Evolutionary conservation across 2,888 invertebrate species (phyloP).

Genomic region (Phaonia tiefii): DNA sequence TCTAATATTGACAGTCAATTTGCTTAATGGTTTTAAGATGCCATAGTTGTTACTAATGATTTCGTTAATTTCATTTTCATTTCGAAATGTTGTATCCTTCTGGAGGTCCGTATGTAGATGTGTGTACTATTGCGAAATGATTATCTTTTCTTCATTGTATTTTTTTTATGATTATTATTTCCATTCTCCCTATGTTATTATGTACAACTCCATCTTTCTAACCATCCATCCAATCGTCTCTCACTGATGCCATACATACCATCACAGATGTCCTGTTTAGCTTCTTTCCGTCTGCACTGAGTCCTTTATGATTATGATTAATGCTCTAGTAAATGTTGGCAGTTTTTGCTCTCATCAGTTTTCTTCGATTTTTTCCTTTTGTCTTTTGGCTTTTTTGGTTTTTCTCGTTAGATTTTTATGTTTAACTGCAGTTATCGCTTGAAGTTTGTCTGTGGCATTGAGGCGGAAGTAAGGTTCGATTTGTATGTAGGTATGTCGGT

Average conservation of each 20-base stretch:
- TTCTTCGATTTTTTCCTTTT: slow-evolving; percentile 17
- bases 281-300: slow-evolving; percentile 42
- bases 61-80: slow-evolving; percentile 43
- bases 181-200: slow-evolving; percentile 42
- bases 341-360: slow-evolving; percentile 33
- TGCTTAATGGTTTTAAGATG: neutral
- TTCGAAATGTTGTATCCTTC: slow-evolving; percentile 11
- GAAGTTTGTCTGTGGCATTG: slow-evolving; percentile 53
- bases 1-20: neutral
- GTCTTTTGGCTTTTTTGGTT: slow-evolving; percentile 31
- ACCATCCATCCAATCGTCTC: slow-evolving; percentile 35
- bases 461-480: slow-evolving; percentile 60
- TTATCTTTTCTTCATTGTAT: slow-evolving; percentile 48
- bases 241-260: slow-evolving; percentile 24
- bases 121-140: slow-evolving; percentile 44
- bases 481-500: slow-evolving; percentile 35
- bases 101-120: slow-evolving; percentile 4
- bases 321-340: slow-evolving; percentile 64
- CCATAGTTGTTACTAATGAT: slow-evolving; percentile 59
- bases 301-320: slow-evolving; percentile 63
- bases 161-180: slow-evolving; percentile 64
- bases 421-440: slow-evolving; percentile 24
- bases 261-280: slow-evolving; percentile 65
- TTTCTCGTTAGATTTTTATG: slow-evolving; percentile 28
- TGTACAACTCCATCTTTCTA: slow-evolving; percentile 17